These are phyloP conservation scores for Spea multiplicata DNA, from an alignment of 2,113 vertebrate species.

Conservation along the genomic window DNA sequence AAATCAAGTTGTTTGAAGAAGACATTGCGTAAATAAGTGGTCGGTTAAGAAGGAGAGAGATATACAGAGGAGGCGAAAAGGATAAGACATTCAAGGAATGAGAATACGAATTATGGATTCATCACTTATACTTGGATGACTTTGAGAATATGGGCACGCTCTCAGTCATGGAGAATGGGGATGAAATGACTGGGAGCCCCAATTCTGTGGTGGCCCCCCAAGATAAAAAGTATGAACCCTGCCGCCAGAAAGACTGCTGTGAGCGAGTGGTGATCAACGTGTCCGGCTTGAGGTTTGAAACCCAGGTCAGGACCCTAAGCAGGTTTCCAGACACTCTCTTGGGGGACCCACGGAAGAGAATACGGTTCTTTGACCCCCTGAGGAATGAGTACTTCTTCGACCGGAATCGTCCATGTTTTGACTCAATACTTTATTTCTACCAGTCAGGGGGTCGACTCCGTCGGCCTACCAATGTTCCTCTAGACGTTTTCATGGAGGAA, in stretches of 20 bases:
- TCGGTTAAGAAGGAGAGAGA: no score
- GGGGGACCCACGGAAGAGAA: slow-evolving; percentile 68
- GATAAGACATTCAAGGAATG: not conserved
- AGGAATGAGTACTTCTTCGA: slow-evolving; percentile 82
- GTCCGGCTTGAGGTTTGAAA: slow-evolving; percentile 78
- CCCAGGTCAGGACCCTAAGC: slow-evolving; percentile 73
- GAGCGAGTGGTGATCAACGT: slow-evolving; percentile 72
- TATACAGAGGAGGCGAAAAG: no score
- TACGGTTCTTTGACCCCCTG: slow-evolving; percentile 75
- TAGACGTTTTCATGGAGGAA: slow-evolving; percentile 91
- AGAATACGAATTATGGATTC: slow-evolving; percentile 24
- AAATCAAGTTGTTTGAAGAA: not conserved
- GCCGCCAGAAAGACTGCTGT: slow-evolving; percentile 46
- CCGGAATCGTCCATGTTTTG: slow-evolving; percentile 77
- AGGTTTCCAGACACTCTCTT: slow-evolving; percentile 80
- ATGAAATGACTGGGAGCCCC: slow-evolving; percentile 42
- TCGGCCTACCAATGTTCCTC: slow-evolving; percentile 79
- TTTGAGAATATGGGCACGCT: slow-evolving; percentile 10
- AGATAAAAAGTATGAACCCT: not conserved
- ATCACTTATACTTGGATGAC: not conserved
- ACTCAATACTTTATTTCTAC: slow-evolving; percentile 90
- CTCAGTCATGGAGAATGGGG: slow-evolving; percentile 38
- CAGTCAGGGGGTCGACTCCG: slow-evolving; percentile 85
- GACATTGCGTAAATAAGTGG: no score
- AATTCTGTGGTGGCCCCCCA: slow-evolving; percentile 14